These are phyloP conservation scores for Phymatocera aterrima DNA, from an alignment of 2,888 invertebrate species.

Conservation along the genomic window DNA sequence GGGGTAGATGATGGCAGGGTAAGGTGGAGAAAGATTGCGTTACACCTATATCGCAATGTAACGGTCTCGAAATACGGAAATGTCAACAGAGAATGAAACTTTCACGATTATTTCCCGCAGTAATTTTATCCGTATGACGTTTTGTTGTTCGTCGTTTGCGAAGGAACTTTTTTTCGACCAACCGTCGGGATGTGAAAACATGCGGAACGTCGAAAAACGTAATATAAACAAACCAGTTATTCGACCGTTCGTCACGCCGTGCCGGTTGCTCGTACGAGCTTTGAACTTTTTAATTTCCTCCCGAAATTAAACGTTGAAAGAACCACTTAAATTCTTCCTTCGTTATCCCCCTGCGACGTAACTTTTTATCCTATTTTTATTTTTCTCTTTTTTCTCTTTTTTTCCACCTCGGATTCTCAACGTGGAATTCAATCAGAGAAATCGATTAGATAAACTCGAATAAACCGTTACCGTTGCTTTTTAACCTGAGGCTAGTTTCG, in stretches of 20 bases:
- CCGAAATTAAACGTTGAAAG: conserved; percentile 28
- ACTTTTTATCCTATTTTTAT: too few species aligned
- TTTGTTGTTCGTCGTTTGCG: neutral
- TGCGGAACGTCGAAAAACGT: neutral
- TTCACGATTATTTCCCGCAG: conserved; percentile 20
- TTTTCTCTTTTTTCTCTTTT: neutral
- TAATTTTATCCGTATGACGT: conserved; percentile 24
- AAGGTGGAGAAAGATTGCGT: neutral
- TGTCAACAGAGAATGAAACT: conserved; percentile 29
- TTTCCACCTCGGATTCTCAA: neutral
- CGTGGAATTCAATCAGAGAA: conserved; percentile 32
- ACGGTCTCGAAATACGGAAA: neutral
- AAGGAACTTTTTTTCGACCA: neutral
- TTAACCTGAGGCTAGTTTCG: conserved; percentile 4
- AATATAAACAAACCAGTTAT: conserved; percentile 7
- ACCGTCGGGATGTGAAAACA: neutral
- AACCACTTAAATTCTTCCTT: conserved; percentile 25
- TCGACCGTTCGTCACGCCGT: neutral
- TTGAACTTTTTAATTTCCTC: conserved; percentile 38
- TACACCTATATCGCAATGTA: neutral
- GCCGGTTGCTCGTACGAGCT: neutral
- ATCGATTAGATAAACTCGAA: conserved; percentile 36
- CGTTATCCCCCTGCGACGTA: conserved; percentile 13
- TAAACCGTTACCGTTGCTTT: conserved; percentile 24
- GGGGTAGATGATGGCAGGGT: neutral